Conservation (phyloP, 2,888 invertebrate genomes). For the Calameuta pallipes region DNA sequence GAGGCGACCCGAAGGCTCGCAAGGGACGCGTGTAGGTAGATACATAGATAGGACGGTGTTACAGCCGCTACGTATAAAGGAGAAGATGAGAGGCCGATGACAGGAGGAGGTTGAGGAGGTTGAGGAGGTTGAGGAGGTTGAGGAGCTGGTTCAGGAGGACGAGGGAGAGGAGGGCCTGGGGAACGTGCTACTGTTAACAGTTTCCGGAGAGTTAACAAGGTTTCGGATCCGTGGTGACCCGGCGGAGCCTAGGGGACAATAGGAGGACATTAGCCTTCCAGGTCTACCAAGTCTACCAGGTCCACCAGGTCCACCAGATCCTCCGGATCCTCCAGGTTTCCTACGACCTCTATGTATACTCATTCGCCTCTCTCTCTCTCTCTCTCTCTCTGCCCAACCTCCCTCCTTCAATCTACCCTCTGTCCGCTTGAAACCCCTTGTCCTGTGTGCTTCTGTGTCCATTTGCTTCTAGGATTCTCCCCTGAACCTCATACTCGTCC, state of each 20-base stretch:
- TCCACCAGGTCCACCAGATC: conserved; percentile 4
- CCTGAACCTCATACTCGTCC: conserved; percentile 12
- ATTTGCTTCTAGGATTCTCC: not conserved
- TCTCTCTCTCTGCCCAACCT: not conserved
- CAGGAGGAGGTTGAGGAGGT: conserved; percentile 9
- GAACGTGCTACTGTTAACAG: conserved; percentile 59
- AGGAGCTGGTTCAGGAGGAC: conserved; percentile 28
- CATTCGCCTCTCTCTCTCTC: conserved; percentile 12
- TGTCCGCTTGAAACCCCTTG: not conserved
- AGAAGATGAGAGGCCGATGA: conserved; percentile 1
- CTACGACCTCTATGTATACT: not conserved
- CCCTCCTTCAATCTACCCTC: no score
- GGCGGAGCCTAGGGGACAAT: conserved; percentile 52
- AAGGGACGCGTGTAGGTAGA: not conserved
- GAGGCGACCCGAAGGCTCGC: no score
- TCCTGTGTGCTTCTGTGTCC: not conserved
- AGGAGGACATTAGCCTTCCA: conserved; percentile 53
- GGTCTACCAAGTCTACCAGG: conserved; percentile 19
- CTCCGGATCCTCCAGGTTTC: conserved; percentile 16
- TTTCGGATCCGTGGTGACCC: conserved; percentile 51
- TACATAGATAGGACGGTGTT: no score
- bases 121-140: conserved; percentile 26
- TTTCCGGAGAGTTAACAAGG: conserved; percentile 63
- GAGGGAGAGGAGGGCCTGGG: conserved; percentile 33
- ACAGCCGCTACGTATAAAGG: not conserved